Evolutionary conservation across 2,113 vertebrate genomes (phyloP).

Genomic region (Suncus etruscus): DNA sequence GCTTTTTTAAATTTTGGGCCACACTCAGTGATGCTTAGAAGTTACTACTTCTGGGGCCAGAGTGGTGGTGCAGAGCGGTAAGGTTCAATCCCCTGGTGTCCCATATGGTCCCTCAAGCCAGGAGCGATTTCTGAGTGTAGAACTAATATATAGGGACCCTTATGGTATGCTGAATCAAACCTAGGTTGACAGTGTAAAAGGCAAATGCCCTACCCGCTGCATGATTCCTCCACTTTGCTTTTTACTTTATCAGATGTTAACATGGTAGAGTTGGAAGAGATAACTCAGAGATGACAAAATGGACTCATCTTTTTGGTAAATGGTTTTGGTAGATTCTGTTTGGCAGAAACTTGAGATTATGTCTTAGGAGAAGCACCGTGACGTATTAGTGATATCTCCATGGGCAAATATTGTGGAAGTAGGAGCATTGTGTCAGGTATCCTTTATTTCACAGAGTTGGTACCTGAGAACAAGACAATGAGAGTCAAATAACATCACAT

Average conservation of each 20-base stretch:
- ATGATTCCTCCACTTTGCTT: not conserved
- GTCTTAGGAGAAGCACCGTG: not conserved
- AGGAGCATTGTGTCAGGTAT: fast-evolving
- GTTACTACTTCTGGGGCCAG: too few species aligned
- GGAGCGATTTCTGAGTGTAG: too few species aligned
- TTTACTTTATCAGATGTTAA: not conserved
- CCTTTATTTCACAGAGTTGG: not conserved
- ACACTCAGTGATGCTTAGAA: too few species aligned
- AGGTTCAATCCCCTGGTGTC: too few species aligned
- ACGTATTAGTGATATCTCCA: not conserved
- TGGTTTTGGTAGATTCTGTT: too few species aligned
- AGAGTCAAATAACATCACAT: not conserved
- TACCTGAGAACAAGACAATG: too few species aligned
- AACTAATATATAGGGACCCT: too few species aligned
- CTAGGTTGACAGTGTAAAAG: too few species aligned
- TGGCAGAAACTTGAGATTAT: not conserved
- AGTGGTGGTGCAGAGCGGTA: too few species aligned
- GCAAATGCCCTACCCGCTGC: too few species aligned
- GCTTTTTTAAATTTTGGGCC: not conserved
- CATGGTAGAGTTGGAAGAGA: not conserved
- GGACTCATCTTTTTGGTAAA: not conserved
- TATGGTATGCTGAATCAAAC: too few species aligned
- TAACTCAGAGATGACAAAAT: not conserved
- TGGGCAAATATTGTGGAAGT: not conserved
- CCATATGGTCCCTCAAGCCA: too few species aligned